Evolutionary conservation across 1,140 invertebrate genomes (phyloP).

Genomic region (Zaprionus gabonicus): DNA sequence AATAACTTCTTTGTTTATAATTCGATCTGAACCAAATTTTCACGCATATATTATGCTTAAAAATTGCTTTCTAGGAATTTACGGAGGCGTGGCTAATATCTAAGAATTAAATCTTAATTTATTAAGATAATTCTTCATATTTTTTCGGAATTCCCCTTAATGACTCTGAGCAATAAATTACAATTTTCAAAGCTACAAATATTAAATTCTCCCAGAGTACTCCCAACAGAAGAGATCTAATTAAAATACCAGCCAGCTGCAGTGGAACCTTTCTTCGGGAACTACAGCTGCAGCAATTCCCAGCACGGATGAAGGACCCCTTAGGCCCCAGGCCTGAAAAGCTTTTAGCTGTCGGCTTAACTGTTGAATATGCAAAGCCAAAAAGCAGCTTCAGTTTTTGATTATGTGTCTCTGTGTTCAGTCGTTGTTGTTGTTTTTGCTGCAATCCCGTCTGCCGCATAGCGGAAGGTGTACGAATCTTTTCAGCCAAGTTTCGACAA

Average conservation of each 20-base stretch:
- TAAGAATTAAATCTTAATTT: too few species aligned
- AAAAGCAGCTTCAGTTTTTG: conserved; percentile 48
- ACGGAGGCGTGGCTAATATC: too few species aligned
- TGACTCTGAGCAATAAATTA: too few species aligned
- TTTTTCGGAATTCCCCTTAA: too few species aligned
- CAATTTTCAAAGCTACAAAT: too few species aligned
- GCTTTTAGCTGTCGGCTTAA: conserved; percentile 18
- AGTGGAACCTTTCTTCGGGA: neutral
- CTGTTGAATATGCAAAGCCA: conserved; percentile 63
- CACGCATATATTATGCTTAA: too few species aligned
- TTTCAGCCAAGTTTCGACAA: conserved; percentile 57
- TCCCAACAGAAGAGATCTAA: neutral
- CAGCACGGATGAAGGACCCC: conserved; percentile 9
- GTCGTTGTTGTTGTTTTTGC: neutral
- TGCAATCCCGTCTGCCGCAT: conserved; percentile 37
- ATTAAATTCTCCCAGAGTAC: neutral
- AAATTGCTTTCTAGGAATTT: too few species aligned
- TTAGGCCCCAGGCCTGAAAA: neutral
- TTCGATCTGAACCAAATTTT: too few species aligned
- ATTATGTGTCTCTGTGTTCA: conserved; percentile 24
- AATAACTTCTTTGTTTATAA: too few species aligned
- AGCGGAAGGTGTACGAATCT: conserved; percentile 69
- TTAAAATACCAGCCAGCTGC: conserved; percentile 1
- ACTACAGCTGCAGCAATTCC: conserved; percentile 35
- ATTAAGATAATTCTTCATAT: too few species aligned